Evolutionary conservation across 2,888 invertebrate genomes (phyloP), one percentile per base, ranked within the genome.

Genomic region (Blera fallax): DNA sequence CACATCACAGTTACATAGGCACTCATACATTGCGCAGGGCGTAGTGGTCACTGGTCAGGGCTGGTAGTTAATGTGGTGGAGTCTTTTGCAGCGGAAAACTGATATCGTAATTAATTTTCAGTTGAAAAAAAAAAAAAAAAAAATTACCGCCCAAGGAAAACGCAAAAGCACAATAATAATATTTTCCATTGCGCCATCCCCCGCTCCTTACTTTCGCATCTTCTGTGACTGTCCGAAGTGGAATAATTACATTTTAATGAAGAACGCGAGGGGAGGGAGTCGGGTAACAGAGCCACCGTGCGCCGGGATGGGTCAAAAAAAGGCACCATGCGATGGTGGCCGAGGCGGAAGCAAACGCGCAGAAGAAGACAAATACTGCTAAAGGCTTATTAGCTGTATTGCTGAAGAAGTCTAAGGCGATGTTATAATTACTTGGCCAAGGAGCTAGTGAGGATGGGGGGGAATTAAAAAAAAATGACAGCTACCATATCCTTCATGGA

Each of bases 241-340:
- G 84, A 79, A 84, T 84, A 84, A 84, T 84, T 84, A 79, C 70
- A 84, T 84, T 84, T 84, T 79, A 84, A 84, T 84, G 84, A 84
- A 84, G 84, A 79, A 74, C 73, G 64, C 56, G 50, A 34, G 56
- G 50, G 29, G 56, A 62, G 62, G 21, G 32, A 74, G 62, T 56
- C 50, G 32, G 34, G 14, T 16, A 64, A 43, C 58, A 24, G 11
- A 16, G n/a, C 45, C 64, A 48, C 0, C 52, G 54, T n/a, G 8
- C 34, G 24, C 21, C 14, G 1, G 54, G 50, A 21, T 14, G 48
- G 40, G 54, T 32, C n/a, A 37, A 34, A 50, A n/a, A 34, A 54
- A 32, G 24, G 50, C n/a, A 48, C 16, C 50, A 10, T 10, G 7
- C 0, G 14, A 14, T 7, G 40, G 24, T 11, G 50, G 27, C 37